Percentiles rank a stretch among this genome's conserved stretches.
phyloP scores from a whole-genome alignment of 2,888 invertebrate genomes.

The Trissolcus japonicus region DNA sequence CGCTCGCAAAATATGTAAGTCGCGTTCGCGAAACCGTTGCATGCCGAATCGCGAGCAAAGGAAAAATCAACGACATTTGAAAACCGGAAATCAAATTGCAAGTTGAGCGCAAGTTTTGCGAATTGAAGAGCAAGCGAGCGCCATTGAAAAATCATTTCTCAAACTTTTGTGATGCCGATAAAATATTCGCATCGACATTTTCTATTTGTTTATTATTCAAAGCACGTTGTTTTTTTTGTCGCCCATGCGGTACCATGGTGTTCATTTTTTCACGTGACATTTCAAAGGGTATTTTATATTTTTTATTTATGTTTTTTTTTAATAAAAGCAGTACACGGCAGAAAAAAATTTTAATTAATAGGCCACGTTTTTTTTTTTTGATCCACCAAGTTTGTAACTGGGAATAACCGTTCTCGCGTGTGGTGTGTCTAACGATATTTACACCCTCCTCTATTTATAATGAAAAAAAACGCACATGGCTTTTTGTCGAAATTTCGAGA shows the following conservation, averaged over 20 bases:
- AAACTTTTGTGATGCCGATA: conserved; percentile 24
- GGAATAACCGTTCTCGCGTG: conserved; percentile 18
- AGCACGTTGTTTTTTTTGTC: conserved; percentile 9
- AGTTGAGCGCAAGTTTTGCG: conserved; percentile 31
- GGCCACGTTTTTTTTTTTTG: conserved; percentile 1
- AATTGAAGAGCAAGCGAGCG: conserved; percentile 13
- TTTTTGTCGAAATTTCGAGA: conserved; percentile 26
- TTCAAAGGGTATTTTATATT: too few relatives aligned
- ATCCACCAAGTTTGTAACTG: conserved; percentile 4
- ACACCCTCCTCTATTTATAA: conserved; percentile 28
- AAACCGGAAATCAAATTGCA: conserved; percentile 45
- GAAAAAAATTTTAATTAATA: conserved; percentile 14
- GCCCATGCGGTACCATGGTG: neutral
- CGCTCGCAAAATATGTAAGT: conserved; percentile 8
- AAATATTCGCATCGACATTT: conserved; percentile 36
- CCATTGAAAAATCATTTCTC: conserved; percentile 23
- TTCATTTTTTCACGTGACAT: neutral
- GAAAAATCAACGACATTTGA: conserved; percentile 41
- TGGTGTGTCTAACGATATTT: conserved; percentile 20
- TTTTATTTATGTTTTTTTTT: neutral
- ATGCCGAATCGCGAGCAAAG: conserved; percentile 16
- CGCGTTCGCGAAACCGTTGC: conserved; percentile 8
- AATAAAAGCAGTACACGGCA: neutral
- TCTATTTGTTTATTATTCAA: conserved; percentile 48
- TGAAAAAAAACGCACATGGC: conserved; percentile 18